Evolutionary conservation across 2,888 invertebrate genomes (phyloP).

Genomic region (Notocelia uddmanniana): DNA sequence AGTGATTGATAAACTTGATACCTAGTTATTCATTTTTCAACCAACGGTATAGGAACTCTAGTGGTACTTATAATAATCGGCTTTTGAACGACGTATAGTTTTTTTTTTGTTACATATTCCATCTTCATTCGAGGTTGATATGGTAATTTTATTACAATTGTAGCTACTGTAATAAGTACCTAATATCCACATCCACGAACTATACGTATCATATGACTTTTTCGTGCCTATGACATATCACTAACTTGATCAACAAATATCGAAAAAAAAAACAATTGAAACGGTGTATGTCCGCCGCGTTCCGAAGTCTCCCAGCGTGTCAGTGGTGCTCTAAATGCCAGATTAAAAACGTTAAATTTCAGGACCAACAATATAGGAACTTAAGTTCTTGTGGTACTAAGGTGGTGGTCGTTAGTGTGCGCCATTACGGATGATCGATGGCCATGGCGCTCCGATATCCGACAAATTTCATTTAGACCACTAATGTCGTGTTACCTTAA

Average conservation of each 20-base stretch:
- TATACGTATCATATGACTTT: not conserved
- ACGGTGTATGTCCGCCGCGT: constrained; percentile 39
- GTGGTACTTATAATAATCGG: constrained; percentile 18
- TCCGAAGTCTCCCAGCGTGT: constrained; percentile 37
- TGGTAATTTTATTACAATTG: too few relatives aligned
- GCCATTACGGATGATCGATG: constrained; percentile 82
- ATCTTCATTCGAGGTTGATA: not conserved
- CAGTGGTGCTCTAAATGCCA: constrained; percentile 4
- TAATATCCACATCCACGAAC: not conserved
- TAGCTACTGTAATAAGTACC: not conserved
- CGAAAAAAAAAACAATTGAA: constrained; percentile 37
- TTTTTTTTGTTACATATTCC: constrained; percentile 11
- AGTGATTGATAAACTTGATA: constrained; percentile 18
- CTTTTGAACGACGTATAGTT: constrained; percentile 16
- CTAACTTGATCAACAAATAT: constrained; percentile 36
- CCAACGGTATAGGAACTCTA: constrained; percentile 14
- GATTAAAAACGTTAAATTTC: constrained; percentile 1
- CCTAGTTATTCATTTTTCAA: constrained; percentile 22
- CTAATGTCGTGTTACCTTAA: constrained; percentile 68
- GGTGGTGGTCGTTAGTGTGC: constrained; percentile 74
- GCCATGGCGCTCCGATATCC: constrained; percentile 71
- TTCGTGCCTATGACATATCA: constrained; percentile 10
- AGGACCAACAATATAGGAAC: not conserved
- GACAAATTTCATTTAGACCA: constrained; percentile 83
- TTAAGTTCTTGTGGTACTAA: not conserved